These are phyloP conservation scores for Amphilophus citrinellus DNA, from an alignment of 2,113 vertebrate species.

Conservation along the genomic window DNA sequence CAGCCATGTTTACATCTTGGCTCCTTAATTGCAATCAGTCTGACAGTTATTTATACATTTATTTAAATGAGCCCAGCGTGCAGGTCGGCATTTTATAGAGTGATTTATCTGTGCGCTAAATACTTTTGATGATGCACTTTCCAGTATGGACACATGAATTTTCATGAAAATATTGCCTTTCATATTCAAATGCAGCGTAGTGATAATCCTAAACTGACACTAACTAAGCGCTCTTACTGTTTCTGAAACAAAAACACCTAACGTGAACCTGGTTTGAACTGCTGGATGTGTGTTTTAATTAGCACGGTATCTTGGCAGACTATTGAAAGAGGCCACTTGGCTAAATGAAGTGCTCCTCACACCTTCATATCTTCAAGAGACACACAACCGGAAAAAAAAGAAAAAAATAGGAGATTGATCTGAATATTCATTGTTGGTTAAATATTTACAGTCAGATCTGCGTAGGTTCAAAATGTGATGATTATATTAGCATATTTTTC, in stretches of 20 bases:
- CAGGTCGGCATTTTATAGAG: neutral
- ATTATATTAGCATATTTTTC: conserved; percentile 39
- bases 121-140: neutral
- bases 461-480: conserved; percentile 1
- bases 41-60: neutral
- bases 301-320: neutral
- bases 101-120: neutral
- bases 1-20: neutral
- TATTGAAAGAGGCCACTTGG: conserved; percentile 4
- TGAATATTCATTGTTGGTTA: conserved; percentile 41
- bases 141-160: neutral
- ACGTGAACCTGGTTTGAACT: neutral
- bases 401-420: neutral
- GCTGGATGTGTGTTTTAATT: conserved; percentile 15
- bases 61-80: too few species aligned
- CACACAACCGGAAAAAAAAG: neutral
- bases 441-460: conserved; percentile 45
- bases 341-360: conserved; percentile 31
- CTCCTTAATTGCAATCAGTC: neutral
- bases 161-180: conserved; percentile 3
- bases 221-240: neutral
- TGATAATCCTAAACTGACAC: conserved; percentile 2
- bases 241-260: conserved; percentile 5
- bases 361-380: conserved; percentile 25
- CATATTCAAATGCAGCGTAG: conserved; percentile 7